Conservation (phyloP, 1,140 invertebrate genomes). For the Saccostrea cuccullata region DNA sequence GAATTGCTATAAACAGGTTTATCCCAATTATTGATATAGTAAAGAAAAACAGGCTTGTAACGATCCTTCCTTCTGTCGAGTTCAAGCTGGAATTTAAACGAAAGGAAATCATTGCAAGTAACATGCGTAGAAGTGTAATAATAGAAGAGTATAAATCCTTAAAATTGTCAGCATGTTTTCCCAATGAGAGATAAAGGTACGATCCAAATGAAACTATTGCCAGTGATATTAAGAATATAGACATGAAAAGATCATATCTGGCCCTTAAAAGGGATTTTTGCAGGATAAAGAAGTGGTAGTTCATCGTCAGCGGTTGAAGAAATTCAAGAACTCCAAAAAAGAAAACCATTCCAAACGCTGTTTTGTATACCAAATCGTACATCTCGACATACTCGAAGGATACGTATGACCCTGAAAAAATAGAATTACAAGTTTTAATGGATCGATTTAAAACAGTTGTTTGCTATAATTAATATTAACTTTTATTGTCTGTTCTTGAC, state of each 20-base stretch:
- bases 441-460: neutral
- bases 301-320: slow-evolving; percentile 57
- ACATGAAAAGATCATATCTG: slow-evolving; percentile 6
- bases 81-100: slow-evolving; percentile 28
- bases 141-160: slow-evolving; percentile 37
- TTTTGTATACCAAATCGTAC: slow-evolving; percentile 53
- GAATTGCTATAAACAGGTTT: slow-evolving; percentile 45
- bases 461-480: neutral
- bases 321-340: slow-evolving; percentile 57
- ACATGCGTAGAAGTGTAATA: slow-evolving; percentile 40
- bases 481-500: neutral
- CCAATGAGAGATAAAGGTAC: slow-evolving; percentile 50
- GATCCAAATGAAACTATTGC: slow-evolving; percentile 45
- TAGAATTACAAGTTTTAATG: neutral
- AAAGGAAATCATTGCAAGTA: slow-evolving; percentile 47
- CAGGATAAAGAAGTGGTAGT: slow-evolving; percentile 60
- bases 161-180: slow-evolving; percentile 38
- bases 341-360: slow-evolving; percentile 41
- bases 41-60: slow-evolving; percentile 41
- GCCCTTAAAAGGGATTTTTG: slow-evolving; percentile 46
- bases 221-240: slow-evolving; percentile 17
- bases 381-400: slow-evolving; percentile 53
- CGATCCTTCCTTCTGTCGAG: neutral
- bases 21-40: slow-evolving; percentile 45
- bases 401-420: slow-evolving; percentile 49